Conservation (phyloP, 2,888 invertebrate genomes). For the Diachrysia chrysitis region DNA sequence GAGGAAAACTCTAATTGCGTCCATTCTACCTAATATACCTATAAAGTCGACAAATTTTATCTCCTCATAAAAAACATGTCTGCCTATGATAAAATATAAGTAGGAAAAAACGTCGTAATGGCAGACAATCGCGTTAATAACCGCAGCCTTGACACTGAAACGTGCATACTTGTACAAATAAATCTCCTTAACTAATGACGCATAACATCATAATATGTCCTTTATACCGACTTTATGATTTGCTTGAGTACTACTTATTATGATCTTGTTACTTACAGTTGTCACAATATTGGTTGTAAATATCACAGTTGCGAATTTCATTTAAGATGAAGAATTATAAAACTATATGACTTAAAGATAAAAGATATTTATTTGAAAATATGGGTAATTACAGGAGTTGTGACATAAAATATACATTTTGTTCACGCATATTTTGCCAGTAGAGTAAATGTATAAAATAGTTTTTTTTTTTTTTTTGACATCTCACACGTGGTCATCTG, state of each 20-base stretch:
- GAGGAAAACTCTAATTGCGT: neutral
- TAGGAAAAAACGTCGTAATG: conserved; percentile 13
- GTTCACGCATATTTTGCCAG: no score
- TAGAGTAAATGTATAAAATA: no score
- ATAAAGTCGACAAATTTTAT: neutral
- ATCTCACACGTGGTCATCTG: no score
- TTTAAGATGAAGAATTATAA: no score
- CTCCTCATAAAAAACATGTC: conserved; percentile 6
- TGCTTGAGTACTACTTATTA: conserved; percentile 5
- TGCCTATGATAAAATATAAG: neutral
- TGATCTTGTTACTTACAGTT: neutral
- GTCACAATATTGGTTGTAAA: neutral
- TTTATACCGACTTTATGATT: conserved; percentile 8
- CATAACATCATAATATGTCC: conserved; percentile 10
- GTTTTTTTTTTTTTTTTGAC: no score
- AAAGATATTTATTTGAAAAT: no score
- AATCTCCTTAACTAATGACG: conserved; percentile 34
- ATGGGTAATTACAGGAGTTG: no score
- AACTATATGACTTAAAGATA: no score
- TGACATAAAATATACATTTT: no score
- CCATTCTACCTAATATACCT: conserved; percentile 6
- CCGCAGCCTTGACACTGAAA: conserved; percentile 51
- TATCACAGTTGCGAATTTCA: neutral
- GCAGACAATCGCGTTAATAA: conserved; percentile 26
- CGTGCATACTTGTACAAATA: conserved; percentile 37